These are phyloP conservation scores for Onthophagus taurus DNA, from an alignment of 1,140 invertebrate species.

Conservation along the genomic window DNA sequence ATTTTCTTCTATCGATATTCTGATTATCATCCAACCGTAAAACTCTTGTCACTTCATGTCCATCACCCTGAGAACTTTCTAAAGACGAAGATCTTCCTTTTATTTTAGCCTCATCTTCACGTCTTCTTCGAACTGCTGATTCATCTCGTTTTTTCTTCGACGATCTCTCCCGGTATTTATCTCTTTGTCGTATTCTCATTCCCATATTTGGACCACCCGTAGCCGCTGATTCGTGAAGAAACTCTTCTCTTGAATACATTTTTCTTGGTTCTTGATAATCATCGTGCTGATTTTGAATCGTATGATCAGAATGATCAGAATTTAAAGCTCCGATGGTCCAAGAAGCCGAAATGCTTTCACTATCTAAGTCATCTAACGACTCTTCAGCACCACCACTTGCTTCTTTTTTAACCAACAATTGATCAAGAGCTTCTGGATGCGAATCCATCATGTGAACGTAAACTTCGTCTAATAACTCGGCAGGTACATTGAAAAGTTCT, in stretches of 20 bases:
- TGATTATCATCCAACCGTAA: constrained; percentile 33
- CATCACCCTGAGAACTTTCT: constrained; percentile 34
- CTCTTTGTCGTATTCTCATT: constrained; percentile 38
- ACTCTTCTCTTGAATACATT: constrained; percentile 60
- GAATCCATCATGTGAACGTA: constrained; percentile 76
- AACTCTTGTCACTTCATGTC: constrained; percentile 41
- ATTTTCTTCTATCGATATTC: constrained; percentile 39
- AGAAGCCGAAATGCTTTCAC: constrained; percentile 32
- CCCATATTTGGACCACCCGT: constrained; percentile 49
- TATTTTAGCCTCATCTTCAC: constrained; percentile 27
- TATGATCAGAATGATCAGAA: constrained; percentile 24
- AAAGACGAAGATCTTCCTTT: constrained; percentile 31
- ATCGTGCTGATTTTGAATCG: constrained; percentile 19
- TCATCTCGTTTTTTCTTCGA: constrained; percentile 40
- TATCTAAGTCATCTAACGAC: constrained; percentile 32
- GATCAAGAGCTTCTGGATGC: constrained; percentile 67
- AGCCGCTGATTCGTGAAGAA: constrained; percentile 59
- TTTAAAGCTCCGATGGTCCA: constrained; percentile 26
- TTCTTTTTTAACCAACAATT: constrained; percentile 45
- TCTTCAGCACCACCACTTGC: constrained; percentile 41
- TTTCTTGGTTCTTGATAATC: constrained; percentile 36
- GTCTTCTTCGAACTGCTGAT: constrained; percentile 23
- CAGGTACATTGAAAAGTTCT: constrained; percentile 65
- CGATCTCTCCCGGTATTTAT: constrained; percentile 36
- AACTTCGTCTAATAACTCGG: constrained; percentile 73